phyloP scores from a whole-genome alignment of 2,797 vertebrate genomes.

The Pangasius sanitwongsei region DNA sequence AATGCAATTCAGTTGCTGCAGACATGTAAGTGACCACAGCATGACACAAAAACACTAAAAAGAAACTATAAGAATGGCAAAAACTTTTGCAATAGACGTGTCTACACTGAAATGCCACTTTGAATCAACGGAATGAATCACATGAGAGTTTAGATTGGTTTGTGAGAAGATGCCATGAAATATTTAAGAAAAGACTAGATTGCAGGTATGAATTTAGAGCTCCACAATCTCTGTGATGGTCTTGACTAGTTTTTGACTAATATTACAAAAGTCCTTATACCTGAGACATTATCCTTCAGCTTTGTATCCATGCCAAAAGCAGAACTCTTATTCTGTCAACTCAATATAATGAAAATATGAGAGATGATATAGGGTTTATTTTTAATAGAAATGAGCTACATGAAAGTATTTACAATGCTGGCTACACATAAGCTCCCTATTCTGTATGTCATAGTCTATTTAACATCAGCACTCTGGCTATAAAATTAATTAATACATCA shows the following conservation, averaged over 20 bases:
- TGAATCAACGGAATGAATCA: neutral
- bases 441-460: neutral
- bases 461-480: neutral
- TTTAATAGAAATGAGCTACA: neutral
- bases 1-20: neutral
- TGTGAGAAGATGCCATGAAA: neutral
- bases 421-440: neutral
- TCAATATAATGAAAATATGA: neutral
- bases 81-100: neutral
- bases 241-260: constrained; percentile 2
- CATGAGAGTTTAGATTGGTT: neutral
- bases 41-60: neutral
- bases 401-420: neutral
- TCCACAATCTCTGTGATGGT: neutral
- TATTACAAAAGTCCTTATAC: constrained; percentile 14
- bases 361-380: neutral
- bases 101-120: neutral
- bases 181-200: neutral
- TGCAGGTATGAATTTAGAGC: neutral
- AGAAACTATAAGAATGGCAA: neutral
- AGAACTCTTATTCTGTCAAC: neutral
- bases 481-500: neutral
- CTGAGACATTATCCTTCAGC: neutral
- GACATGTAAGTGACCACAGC: neutral
- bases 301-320: neutral